Percentiles rank a stretch among this genome's conserved stretches.
Conservation (phyloP, 2,888 invertebrate genomes). For the Tenthredo amoena region DNA sequence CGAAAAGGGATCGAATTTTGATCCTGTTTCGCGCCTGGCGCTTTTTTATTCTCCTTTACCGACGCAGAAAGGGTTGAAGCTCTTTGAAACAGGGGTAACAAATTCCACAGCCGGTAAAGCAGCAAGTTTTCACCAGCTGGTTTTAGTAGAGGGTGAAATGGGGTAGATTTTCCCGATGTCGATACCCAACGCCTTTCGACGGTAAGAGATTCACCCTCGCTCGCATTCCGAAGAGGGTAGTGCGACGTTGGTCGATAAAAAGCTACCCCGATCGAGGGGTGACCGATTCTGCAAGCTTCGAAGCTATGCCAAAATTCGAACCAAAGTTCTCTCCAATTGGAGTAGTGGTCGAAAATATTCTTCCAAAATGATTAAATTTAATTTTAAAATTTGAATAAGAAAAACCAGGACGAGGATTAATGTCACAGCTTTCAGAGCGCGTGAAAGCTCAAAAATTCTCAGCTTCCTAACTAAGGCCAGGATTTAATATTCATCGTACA, state of each 20-base stretch:
- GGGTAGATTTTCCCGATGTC: neutral
- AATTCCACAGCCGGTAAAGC: constrained; percentile 34
- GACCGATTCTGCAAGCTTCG: neutral
- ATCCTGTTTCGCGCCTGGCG: neutral
- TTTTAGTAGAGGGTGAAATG: neutral
- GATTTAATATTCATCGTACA: constrained; percentile 2
- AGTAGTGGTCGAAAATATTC: neutral
- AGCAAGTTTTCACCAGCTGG: neutral
- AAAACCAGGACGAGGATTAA: neutral
- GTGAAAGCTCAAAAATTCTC: neutral
- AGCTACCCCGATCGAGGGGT: neutral
- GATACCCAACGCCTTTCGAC: neutral
- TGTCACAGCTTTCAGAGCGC: neutral
- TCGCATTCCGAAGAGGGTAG: neutral
- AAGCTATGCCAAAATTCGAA: neutral
- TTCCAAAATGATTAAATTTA: neutral
- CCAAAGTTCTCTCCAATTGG: neutral
- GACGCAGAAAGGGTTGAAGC: neutral
- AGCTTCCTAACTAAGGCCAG: neutral
- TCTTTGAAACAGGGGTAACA: neutral
- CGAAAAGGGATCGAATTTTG: neutral
- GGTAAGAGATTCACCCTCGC: neutral
- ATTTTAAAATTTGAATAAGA: neutral
- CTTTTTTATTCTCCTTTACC: neutral
- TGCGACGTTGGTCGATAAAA: neutral